phyloP scores from a whole-genome alignment of 2,888 invertebrate species.

The Ichneumoninae sp. region DNA sequence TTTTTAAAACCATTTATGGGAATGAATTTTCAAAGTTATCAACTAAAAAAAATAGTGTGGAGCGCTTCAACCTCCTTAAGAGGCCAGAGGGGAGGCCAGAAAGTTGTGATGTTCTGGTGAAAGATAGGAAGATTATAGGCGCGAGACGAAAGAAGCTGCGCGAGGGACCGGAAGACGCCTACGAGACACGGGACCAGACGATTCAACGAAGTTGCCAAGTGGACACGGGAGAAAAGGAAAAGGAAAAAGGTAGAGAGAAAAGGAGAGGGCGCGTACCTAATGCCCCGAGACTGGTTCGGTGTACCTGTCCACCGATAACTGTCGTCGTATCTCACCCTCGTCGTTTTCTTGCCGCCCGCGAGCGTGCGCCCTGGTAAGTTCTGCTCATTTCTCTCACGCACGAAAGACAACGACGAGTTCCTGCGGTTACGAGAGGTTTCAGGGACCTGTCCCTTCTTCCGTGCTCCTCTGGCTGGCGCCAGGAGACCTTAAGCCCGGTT shows the following conservation, averaged over 20 bases:
- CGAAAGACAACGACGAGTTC: slow-evolving; percentile 44
- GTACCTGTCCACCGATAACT: slow-evolving; percentile 63
- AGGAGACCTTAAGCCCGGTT: slow-evolving; percentile 60
- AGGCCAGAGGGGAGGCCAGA: not conserved
- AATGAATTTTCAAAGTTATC: no score
- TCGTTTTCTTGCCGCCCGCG: slow-evolving; percentile 40
- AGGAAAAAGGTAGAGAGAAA: slow-evolving; percentile 1
- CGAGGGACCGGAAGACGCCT: slow-evolving; percentile 60
- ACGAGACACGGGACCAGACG: slow-evolving; percentile 7
- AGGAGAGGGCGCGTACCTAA: slow-evolving; percentile 49
- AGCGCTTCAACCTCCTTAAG: no score
- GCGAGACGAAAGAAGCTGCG: not conserved
- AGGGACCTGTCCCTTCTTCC: slow-evolving; percentile 23
- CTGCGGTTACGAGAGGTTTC: slow-evolving; percentile 70
- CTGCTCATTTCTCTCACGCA: slow-evolving; percentile 33
- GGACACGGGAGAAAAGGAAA: slow-evolving; percentile 26
- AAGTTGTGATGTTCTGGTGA: slow-evolving; percentile 5
- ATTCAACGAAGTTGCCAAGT: not conserved
- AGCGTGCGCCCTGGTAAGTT: slow-evolving; percentile 34
- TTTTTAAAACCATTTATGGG: no score
- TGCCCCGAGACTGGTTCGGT: slow-evolving; percentile 64
- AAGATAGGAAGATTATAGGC: slow-evolving; percentile 7
- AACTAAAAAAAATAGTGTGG: no score
- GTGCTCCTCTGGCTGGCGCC: slow-evolving; percentile 63
- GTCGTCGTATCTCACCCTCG: slow-evolving; percentile 58